Base-by-base conservation (phyloP, 2,888 invertebrate genomes). In the Siphlonurus alternatus region DNA sequence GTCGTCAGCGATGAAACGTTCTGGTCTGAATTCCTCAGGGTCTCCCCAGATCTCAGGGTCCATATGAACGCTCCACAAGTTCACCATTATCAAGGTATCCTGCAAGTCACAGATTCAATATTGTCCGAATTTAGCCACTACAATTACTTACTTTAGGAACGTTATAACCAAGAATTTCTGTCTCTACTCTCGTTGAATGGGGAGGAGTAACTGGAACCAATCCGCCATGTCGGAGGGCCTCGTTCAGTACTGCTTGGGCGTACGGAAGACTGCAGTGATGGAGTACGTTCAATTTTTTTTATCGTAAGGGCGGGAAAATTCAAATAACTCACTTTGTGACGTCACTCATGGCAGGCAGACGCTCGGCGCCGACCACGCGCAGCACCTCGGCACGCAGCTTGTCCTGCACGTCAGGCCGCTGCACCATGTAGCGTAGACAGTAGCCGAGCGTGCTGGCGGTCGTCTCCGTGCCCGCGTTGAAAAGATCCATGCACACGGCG, bases 331-430 rank as follows among this genome's bases (percentile, higher is more conserved):
- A 81, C 81, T 78, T 74, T 63, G 74, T 73, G 53, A 84, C 79
- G 70, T 86, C 86, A 61, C 83, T 81, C 59, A 85, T 74, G 0
- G 73, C 80, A 0, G 85, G 83, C 20, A 81, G 68, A 3, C 85
- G 77, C 59, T 80, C 80, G 25, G 75, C 74, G 2, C 85, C 86
- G 2, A 86, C 79, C 1, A 84, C 81, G 1, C 77, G 72, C 68
- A 85, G 84, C 59, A 86, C 80, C 71, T 86, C 86, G 15, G 76
- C 72, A 68, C 85, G 85, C 0, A 84, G 76, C 68, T 79, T 81
- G 19, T 76, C 76, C 68, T 80, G 78, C 0, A 84, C 71, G 61
- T 80, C 77, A 0, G 85, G 84, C 69, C 81, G 73, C 0, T 82
- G 70, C 61, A 85, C 72, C 1, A 84, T 66, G 63, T 56, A 56